phyloP scores from a whole-genome alignment of 2,797 vertebrate genomes.

The Melanotaenia boesemani region DNA sequence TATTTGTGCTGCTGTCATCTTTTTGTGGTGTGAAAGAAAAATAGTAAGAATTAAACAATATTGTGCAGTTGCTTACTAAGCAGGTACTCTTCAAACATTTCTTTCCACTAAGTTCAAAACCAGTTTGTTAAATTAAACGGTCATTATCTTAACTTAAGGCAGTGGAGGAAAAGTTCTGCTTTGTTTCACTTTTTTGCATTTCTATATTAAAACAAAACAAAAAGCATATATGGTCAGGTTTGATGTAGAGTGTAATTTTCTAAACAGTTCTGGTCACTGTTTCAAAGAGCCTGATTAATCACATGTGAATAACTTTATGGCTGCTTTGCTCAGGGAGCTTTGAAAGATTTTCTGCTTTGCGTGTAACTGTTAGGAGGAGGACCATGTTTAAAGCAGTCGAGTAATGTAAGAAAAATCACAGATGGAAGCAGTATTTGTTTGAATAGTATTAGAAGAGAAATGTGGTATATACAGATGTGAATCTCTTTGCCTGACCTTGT shows the following conservation, averaged over 20 bases:
- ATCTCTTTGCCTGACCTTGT: slow-evolving; percentile 19
- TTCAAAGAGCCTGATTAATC: neutral
- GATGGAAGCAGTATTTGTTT: slow-evolving; percentile 26
- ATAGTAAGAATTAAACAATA: too few species aligned
- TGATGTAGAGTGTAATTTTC: neutral
- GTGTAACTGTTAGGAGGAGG: neutral
- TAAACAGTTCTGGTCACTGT: neutral
- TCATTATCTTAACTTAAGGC: neutral
- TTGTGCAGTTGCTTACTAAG: neutral
- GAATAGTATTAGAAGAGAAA: slow-evolving; percentile 4
- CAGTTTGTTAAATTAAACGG: neutral
- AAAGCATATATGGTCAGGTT: neutral
- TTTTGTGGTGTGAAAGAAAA: too few species aligned
- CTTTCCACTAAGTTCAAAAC: neutral
- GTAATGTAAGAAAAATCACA: neutral
- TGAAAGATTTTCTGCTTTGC: neutral
- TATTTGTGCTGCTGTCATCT: too few species aligned
- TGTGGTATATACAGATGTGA: neutral
- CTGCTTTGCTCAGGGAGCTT: accelerated
- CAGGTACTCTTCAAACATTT: neutral
- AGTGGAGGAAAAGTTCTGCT: neutral
- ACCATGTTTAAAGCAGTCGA: neutral
- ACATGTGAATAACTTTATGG: neutral
- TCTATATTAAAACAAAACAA: neutral
- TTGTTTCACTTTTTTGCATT: neutral